Percentiles rank a stretch among this genome's conserved stretches.
phyloP scores from a whole-genome alignment of 2,797 vertebrate genomes.

The Rhinichthys osculus region DNA sequence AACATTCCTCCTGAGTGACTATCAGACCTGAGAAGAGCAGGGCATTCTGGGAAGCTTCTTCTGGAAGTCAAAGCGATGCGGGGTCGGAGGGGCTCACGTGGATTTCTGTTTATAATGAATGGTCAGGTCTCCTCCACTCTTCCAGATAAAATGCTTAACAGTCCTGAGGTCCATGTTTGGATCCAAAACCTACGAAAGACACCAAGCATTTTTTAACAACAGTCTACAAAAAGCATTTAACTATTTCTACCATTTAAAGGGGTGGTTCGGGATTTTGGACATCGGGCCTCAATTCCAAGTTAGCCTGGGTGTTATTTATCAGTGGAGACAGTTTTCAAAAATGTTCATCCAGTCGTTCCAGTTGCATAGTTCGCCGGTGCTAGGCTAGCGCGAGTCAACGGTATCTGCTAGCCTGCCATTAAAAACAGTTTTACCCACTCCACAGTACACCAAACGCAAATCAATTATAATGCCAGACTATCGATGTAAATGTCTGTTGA shows the following conservation, averaged over 20 bases:
- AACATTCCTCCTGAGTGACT: conserved; percentile 45
- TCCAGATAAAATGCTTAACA: conserved; percentile 99
- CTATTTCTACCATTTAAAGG: neutral
- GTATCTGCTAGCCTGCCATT: no score
- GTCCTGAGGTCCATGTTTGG: conserved; percentile 99
- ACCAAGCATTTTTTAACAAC: neutral
- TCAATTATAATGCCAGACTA: no score
- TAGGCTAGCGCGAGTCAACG: no score
- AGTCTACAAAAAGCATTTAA: neutral
- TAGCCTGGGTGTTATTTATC: no score
- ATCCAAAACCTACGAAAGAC: conserved; percentile 88
- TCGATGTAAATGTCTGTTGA: no score
- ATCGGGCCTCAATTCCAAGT: no score
- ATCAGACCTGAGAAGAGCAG: conserved; percentile 71
- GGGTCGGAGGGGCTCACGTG: conserved; percentile 83
- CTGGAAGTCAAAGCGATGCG: conserved; percentile 62
- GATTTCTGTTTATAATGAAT: conserved; percentile 98
- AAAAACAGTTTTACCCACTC: no score
- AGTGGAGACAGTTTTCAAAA: no score
- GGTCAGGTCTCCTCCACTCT: conserved; percentile 97
- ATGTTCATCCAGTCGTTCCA: no score
- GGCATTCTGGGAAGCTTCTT: conserved; percentile 73
- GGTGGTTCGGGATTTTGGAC: no score
- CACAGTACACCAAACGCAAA: no score
- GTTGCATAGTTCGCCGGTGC: no score